A percentile compares a stretch with the other conserved stretches of the same genome.
Conservation (phyloP, 2,797 vertebrate species). For the Perdix hodgsoniae region DNA sequence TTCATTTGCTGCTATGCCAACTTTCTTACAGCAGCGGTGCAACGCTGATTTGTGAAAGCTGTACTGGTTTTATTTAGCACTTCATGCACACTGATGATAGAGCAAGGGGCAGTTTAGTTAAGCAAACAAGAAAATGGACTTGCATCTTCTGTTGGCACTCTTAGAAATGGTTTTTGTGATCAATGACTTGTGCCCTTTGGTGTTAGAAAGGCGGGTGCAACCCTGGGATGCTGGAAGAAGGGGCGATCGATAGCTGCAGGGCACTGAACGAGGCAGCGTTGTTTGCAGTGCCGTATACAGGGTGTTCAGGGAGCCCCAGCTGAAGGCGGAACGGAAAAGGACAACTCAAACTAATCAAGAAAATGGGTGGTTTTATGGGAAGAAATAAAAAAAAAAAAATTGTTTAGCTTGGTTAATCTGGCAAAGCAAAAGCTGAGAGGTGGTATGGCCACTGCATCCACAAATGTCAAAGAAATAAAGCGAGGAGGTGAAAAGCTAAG, state of each 20-base stretch:
- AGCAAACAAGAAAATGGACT: neutral
- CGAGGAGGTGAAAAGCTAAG: neutral
- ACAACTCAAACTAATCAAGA: neutral
- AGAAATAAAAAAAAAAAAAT: slow-evolving; percentile 14
- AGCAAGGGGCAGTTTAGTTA: neutral
- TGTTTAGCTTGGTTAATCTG: neutral
- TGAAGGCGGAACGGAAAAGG: neutral
- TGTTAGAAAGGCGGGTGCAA: neutral
- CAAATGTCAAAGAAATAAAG: neutral
- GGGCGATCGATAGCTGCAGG: neutral
- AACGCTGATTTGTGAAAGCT: neutral
- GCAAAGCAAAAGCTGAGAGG: neutral
- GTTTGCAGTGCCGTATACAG: too few relatives aligned
- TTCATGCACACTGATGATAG: neutral
- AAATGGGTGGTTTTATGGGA: neutral
- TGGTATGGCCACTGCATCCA: neutral
- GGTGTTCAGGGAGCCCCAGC: neutral
- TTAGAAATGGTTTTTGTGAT: neutral
- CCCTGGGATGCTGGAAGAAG: neutral
- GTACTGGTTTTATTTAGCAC: neutral
- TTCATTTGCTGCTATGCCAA: neutral
- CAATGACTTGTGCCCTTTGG: neutral
- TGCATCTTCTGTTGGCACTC: too few relatives aligned
- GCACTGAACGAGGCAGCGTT: neutral
- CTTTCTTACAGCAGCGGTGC: neutral